A percentile compares a stretch with the other conserved stretches of the same genome.
These are phyloP conservation scores for Eumeta japonica DNA, from an alignment of 1,140 invertebrate species.

Conservation along the genomic window DNA sequence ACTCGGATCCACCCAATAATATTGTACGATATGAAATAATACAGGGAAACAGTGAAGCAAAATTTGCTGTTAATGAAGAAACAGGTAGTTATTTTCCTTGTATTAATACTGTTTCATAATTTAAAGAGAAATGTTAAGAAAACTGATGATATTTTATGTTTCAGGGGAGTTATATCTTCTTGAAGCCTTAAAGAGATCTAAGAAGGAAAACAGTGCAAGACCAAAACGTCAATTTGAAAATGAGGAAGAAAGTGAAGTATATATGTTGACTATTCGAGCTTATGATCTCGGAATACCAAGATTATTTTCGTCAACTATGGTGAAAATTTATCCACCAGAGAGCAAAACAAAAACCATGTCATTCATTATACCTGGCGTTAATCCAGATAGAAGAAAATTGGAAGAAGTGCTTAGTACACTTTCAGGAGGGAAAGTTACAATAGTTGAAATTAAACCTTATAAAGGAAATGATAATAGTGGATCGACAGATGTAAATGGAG, in stretches of 20 bases:
- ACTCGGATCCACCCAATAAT: conserved; percentile 84
- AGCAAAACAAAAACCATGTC: conserved; percentile 69
- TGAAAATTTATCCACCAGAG: conserved; percentile 68
- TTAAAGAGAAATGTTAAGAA: background rate
- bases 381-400: conserved; percentile 69
- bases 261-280: conserved; percentile 68
- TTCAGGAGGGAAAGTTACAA: conserved; percentile 73
- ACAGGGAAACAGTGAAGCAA: conserved; percentile 75
- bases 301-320: conserved; percentile 63
- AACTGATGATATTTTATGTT: conserved; percentile 16
- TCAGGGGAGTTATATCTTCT: conserved; percentile 54
- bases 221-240: conserved; percentile 47
- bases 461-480: conserved; percentile 49
- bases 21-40: conserved; percentile 81
- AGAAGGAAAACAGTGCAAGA: conserved; percentile 45
- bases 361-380: conserved; percentile 74
- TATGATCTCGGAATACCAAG: conserved; percentile 80
- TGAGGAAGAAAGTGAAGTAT: conserved; percentile 58
- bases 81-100: conserved; percentile 64
- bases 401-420: conserved; percentile 72
- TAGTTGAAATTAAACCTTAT: conserved; percentile 72
- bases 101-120: background rate
- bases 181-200: conserved; percentile 53
- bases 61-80: conserved; percentile 74
- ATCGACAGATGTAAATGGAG: conserved; percentile 48